These are phyloP conservation scores for Streptopelia turtur DNA, from an alignment of 2,797 vertebrate species.

Conservation along the genomic window DNA sequence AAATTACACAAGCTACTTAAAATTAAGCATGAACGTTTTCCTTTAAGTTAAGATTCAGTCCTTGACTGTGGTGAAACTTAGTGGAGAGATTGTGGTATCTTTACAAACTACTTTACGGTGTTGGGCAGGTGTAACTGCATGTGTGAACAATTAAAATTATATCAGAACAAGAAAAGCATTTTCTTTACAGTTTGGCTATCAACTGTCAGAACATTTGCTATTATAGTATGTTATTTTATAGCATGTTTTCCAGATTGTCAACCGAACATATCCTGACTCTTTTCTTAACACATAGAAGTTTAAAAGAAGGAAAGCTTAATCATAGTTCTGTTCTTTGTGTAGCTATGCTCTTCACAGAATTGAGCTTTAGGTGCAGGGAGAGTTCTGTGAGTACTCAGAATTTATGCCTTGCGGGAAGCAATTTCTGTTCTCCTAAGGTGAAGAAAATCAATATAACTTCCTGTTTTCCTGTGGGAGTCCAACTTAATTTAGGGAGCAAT, in stretches of 20 bases:
- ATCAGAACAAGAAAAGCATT: background rate
- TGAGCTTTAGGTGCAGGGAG: background rate
- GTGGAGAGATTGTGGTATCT: background rate
- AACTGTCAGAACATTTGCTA: accelerated
- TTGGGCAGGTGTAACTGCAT: accelerated
- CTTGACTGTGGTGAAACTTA: background rate
- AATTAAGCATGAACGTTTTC: background rate
- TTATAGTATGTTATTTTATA: background rate
- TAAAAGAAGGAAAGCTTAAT: background rate
- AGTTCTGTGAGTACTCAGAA: background rate
- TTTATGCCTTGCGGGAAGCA: background rate
- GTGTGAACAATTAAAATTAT: background rate
- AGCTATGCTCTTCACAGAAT: background rate
- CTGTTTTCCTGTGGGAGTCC: background rate
- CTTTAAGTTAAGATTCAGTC: background rate
- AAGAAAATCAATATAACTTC: background rate
- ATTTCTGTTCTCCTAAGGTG: background rate
- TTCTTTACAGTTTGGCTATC: background rate
- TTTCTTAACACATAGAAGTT: background rate
- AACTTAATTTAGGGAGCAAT: background rate
- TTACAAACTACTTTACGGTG: background rate
- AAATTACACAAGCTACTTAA: background rate
- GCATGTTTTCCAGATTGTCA: background rate
- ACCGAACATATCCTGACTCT: background rate
- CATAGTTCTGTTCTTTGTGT: background rate